Conservation (phyloP, 2,888 invertebrate genomes). For the Limnephilus auricula region DNA sequence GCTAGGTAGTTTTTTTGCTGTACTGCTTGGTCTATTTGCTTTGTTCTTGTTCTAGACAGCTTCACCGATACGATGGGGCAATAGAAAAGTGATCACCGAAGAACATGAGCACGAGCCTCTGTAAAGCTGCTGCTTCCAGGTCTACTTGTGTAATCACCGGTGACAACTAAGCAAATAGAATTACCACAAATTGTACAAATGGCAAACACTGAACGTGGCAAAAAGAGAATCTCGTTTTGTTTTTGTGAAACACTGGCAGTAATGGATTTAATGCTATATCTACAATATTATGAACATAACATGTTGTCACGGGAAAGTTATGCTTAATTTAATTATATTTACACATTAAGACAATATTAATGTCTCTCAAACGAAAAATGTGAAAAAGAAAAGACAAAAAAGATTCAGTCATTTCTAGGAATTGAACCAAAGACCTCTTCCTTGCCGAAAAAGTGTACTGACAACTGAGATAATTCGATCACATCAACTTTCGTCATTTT, state of each 20-base stretch:
- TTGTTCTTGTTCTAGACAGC: slow-evolving; percentile 14
- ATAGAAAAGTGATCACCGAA: background rate
- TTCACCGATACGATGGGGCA: background rate
- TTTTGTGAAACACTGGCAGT: background rate
- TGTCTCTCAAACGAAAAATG: no score
- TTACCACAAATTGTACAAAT: background rate
- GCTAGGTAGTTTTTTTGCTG: background rate
- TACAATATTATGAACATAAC: background rate
- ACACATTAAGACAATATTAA: no score
- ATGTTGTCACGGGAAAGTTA: background rate
- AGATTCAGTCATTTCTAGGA: no score
- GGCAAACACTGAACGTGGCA: background rate
- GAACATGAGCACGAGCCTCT: slow-evolving; percentile 8
- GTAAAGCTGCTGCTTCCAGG: background rate
- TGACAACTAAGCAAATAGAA: slow-evolving; percentile 6
- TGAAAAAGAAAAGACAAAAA: no score
- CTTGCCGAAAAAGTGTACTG: no score
- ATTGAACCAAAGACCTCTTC: no score
- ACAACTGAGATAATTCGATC: no score
- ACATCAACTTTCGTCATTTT: no score
- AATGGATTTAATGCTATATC: background rate
- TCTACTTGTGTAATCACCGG: background rate
- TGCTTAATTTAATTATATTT: background rate
- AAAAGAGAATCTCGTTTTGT: background rate
- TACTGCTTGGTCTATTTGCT: background rate